phyloP scores from a whole-genome alignment of 2,797 vertebrate genomes.

The Cetoscarus ocellatus region DNA sequence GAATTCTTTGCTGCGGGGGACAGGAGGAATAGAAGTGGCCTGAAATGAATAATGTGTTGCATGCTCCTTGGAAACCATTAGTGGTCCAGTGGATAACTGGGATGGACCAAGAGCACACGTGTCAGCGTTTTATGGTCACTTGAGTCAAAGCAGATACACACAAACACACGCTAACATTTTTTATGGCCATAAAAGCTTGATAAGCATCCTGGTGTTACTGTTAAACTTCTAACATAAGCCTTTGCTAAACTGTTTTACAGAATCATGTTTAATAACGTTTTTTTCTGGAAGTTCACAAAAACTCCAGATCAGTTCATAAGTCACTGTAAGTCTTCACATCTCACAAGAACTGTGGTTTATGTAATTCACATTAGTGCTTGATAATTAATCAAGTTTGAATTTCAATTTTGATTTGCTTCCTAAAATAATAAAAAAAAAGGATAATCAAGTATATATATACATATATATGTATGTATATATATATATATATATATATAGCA shows the following conservation, averaged over 20 bases:
- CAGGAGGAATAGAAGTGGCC: conserved; percentile 38
- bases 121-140: conserved; percentile 2
- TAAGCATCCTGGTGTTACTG: neutral
- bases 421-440: no score
- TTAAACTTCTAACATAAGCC: neutral
- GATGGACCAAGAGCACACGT: conserved; percentile 66
- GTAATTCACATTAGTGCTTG: no score
- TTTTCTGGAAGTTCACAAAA: no score
- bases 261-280: no score
- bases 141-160: conserved; percentile 10
- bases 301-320: no score
- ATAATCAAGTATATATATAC: no score
- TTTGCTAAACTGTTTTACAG: neutral
- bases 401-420: no score
- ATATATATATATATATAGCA: no score
- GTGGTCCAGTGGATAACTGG: conserved; percentile 37
- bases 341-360: no score
- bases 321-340: no score
- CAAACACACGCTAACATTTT: neutral
- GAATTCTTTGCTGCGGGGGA: conserved; percentile 52
- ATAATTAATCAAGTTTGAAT: no score
- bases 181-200: neutral
- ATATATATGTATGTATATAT: no score
- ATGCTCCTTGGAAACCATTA: conserved; percentile 68
- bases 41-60: conserved; percentile 63